Evolutionary conservation across 1,140 invertebrate species (phyloP).

Genomic region (Nilaparvata lugens): DNA sequence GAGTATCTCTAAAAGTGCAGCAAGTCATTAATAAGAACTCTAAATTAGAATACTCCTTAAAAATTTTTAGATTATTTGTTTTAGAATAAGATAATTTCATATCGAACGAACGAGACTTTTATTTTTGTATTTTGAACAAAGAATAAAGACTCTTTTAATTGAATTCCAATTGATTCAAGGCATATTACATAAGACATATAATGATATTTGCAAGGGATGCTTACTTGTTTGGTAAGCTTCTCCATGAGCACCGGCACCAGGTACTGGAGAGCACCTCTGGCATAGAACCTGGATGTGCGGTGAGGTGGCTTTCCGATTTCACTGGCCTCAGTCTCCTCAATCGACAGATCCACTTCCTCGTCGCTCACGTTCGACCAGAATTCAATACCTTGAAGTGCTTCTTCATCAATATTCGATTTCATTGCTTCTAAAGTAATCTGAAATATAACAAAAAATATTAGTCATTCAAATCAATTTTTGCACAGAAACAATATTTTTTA

Average conservation of each 20-base stretch:
- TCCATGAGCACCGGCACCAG: slow-evolving; percentile 90
- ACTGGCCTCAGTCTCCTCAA: slow-evolving; percentile 87
- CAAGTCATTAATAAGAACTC: too few species aligned
- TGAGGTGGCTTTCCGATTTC: slow-evolving; percentile 87
- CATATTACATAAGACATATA: too few species aligned
- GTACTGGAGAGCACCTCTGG: slow-evolving; percentile 91
- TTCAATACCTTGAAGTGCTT: slow-evolving; percentile 97
- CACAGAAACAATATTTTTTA: too few species aligned
- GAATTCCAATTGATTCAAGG: not conserved
- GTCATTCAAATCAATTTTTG: slow-evolving; percentile 43
- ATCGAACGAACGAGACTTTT: too few species aligned
- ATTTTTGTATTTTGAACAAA: too few species aligned
- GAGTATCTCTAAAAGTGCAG: too few species aligned
- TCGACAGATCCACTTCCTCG: slow-evolving; percentile 94
- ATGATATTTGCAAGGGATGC: too few species aligned
- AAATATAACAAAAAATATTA: too few species aligned
- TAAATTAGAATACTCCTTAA: too few species aligned
- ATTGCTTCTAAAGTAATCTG: slow-evolving; percentile 97
- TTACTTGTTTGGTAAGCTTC: slow-evolving; percentile 85
- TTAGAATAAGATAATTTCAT: too few species aligned
- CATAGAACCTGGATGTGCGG: slow-evolving; percentile 85
- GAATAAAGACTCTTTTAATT: too few species aligned
- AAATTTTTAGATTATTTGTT: too few species aligned
- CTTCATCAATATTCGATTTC: slow-evolving; percentile 92
- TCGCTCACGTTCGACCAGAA: slow-evolving; percentile 99